A percentile compares a stretch with the other conserved stretches of the same genome.
These are phyloP conservation scores for Halictus ligatus DNA, from an alignment of 2,888 invertebrate genomes.

Conservation along the genomic window DNA sequence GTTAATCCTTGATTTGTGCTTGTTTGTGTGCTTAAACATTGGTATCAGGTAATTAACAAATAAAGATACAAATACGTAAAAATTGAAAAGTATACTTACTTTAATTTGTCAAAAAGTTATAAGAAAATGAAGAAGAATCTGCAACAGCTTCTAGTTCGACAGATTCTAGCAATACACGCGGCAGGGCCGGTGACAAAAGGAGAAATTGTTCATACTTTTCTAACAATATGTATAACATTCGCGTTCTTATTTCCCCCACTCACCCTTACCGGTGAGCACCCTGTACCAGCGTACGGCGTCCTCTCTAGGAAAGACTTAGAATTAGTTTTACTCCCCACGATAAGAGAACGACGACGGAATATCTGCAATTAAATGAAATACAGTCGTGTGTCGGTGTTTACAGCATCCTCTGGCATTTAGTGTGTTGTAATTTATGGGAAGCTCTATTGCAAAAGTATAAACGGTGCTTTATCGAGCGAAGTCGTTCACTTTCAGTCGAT, in stretches of 20 bases:
- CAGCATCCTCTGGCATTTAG: not conserved
- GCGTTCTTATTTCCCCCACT: not conserved
- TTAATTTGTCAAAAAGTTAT: too few relatives aligned
- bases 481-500: conserved; percentile 36
- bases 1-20: too few relatives aligned
- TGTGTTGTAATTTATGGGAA: not conserved
- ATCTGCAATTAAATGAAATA: not conserved
- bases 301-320: conserved; percentile 47
- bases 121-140: too few relatives aligned
- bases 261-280: not conserved
- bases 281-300: conserved; percentile 37
- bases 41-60: too few relatives aligned
- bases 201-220: too few relatives aligned
- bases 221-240: too few relatives aligned
- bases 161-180: too few relatives aligned
- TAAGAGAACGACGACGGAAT: not conserved
- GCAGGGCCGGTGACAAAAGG: too few relatives aligned
- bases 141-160: too few relatives aligned
- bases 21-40: too few relatives aligned
- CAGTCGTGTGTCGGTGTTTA: not conserved
- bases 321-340: conserved; percentile 26
- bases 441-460: not conserved
- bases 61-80: too few relatives aligned
- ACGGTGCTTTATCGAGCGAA: not conserved
- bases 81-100: too few relatives aligned